A percentile compares a stretch with the other conserved stretches of the same genome.
phyloP scores from a whole-genome alignment of 2,888 invertebrate species.

The Cheilosia pagana region DNA sequence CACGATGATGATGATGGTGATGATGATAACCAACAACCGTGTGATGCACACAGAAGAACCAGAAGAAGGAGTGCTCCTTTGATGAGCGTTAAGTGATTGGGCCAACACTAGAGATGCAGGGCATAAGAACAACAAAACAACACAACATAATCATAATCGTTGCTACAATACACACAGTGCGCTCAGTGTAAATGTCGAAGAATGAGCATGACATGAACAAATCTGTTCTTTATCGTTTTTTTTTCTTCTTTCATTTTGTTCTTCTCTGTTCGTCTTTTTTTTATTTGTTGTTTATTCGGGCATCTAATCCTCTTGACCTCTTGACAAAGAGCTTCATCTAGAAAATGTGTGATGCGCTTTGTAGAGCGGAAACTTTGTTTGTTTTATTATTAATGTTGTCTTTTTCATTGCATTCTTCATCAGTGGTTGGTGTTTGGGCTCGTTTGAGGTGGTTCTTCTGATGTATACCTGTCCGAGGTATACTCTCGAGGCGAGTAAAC shows the following conservation, averaged over 20 bases:
- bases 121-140: constrained; percentile 41
- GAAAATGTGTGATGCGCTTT: constrained; percentile 60
- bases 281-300: constrained; percentile 52
- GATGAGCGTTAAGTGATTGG: constrained; percentile 74
- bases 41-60: constrained; percentile 48
- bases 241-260: constrained; percentile 3
- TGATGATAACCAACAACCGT: constrained; percentile 57
- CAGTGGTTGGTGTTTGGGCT: constrained; percentile 17
- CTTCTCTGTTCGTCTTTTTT: constrained; percentile 22
- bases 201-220: constrained; percentile 72
- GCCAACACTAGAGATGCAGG: constrained; percentile 70
- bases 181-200: constrained; percentile 69
- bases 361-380: constrained; percentile 63
- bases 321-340: constrained; percentile 67
- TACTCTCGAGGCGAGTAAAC: constrained; percentile 14
- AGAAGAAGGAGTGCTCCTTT: constrained; percentile 71
- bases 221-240: constrained; percentile 62
- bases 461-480: constrained; percentile 2
- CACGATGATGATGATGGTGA: constrained; percentile 60
- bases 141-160: constrained; percentile 71
- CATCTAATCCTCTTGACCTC: constrained; percentile 69
- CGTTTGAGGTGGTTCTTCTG: constrained; percentile 33
- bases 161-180: constrained; percentile 40
- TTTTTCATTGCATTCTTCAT: constrained; percentile 38
- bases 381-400: constrained; percentile 51